Percentiles rank a stretch among this genome's conserved stretches.
phyloP scores from a whole-genome alignment of 2,888 invertebrate genomes.

The Lepidonotus clava region DNA sequence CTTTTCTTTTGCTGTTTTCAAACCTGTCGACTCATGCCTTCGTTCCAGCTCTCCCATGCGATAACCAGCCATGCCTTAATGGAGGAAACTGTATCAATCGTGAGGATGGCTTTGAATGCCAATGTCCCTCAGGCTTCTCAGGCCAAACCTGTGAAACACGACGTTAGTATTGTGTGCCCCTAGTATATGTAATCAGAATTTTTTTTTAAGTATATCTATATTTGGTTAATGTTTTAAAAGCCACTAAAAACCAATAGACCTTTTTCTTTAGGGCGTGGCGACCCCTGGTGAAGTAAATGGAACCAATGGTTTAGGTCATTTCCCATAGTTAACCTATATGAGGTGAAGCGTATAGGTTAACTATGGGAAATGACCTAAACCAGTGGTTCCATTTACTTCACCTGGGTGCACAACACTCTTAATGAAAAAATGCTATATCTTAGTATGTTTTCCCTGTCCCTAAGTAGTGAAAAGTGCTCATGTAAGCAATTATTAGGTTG shows the following conservation, averaged over 20 bases:
- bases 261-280: not conserved
- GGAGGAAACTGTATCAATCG: not conserved
- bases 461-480: too few relatives aligned
- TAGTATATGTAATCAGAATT: not conserved
- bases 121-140: not conserved
- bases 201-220: not conserved
- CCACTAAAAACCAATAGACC: not conserved
- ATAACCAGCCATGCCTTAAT: conserved; percentile 12
- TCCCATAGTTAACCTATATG: too few relatives aligned
- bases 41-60: not conserved
- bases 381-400: too few relatives aligned
- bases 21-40: not conserved
- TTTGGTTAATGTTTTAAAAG: not conserved
- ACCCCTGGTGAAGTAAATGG: too few relatives aligned
- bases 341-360: too few relatives aligned
- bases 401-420: too few relatives aligned
- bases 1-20: not conserved
- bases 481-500: too few relatives aligned
- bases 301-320: too few relatives aligned
- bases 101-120: not conserved
- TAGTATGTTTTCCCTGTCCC: too few relatives aligned
- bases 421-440: too few relatives aligned
- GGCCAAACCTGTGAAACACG: not conserved
- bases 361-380: too few relatives aligned
- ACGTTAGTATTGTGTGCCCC: not conserved